Percentiles rank a stretch among this genome's conserved stretches.
Evolutionary conservation across 2,113 vertebrate genomes (phyloP).

Genomic region (Calidris pugnax): DNA sequence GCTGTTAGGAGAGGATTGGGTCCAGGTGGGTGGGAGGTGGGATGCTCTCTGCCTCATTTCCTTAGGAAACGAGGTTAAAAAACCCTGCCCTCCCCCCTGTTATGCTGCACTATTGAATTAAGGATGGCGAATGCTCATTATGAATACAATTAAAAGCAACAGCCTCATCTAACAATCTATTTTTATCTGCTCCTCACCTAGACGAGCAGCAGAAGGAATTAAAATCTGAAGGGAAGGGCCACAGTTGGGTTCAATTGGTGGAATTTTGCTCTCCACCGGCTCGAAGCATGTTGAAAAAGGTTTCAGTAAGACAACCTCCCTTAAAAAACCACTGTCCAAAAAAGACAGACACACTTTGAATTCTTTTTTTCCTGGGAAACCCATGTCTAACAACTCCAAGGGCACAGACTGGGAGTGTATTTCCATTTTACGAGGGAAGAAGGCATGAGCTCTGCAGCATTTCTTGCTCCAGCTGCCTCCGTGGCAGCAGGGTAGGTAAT

Average conservation of each 20-base stretch:
- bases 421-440: background rate
- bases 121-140: slow-evolving; percentile 17
- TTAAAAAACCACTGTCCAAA: background rate
- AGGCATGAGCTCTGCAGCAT: background rate
- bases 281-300: background rate
- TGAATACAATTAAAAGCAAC: slow-evolving; percentile 53
- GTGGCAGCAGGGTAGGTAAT: slow-evolving; percentile 15
- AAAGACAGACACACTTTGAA: background rate
- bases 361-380: background rate
- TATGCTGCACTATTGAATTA: slow-evolving; percentile 33
- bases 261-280: background rate
- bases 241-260: rapidly evolving
- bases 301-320: background rate
- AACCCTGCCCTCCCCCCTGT: background rate
- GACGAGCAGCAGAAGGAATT: slow-evolving; percentile 15
- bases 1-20: background rate
- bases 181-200: slow-evolving; percentile 52
- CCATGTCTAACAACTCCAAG: background rate
- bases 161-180: slow-evolving; percentile 43
- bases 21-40: slow-evolving; percentile 18
- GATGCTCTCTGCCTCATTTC: background rate
- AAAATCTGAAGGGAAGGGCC: background rate
- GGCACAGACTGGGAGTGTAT: background rate
- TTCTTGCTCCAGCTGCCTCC: slow-evolving; percentile 28
- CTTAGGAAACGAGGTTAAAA: slow-evolving; percentile 52